Conservation (phyloP, 2,888 invertebrate genomes). For the Leucophora obtusa region DNA sequence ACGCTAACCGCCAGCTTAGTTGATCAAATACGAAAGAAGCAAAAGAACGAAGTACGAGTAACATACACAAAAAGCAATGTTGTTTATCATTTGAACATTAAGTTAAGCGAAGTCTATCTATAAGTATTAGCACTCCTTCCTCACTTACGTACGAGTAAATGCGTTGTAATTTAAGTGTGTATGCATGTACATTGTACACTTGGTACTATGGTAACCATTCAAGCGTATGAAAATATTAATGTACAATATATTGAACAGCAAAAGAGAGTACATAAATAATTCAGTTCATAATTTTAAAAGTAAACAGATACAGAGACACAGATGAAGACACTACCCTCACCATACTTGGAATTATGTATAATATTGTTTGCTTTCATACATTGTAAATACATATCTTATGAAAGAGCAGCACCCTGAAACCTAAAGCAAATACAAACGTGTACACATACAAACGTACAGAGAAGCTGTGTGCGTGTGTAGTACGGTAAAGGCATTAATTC, state of each 20-base stretch:
- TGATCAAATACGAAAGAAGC: neutral
- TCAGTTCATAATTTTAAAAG: constrained; percentile 50
- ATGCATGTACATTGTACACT: neutral
- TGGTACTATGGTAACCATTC: constrained; percentile 37
- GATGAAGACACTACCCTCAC: neutral
- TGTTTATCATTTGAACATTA: constrained; percentile 50
- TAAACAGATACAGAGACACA: constrained; percentile 32
- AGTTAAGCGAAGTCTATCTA: constrained; percentile 31
- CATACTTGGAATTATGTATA: neutral
- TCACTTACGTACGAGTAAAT: neutral
- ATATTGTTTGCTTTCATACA: constrained; percentile 3
- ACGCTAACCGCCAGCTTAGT: constrained; percentile 12
- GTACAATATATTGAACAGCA: constrained; percentile 20
- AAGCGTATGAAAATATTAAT: constrained; percentile 39
- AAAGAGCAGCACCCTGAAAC: constrained; percentile 2
- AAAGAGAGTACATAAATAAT: constrained; percentile 50
- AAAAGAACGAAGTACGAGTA: constrained; percentile 23
- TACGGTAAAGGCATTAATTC: constrained; percentile 44
- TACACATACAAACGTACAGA: neutral
- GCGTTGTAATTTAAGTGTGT: neutral
- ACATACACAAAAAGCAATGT: constrained; percentile 30
- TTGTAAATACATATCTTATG: neutral
- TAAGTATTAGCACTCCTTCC: constrained; percentile 3
- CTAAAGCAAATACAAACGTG: constrained; percentile 2
- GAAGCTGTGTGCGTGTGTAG: constrained; percentile 34